These are phyloP conservation scores for Monoplex corrugatus DNA, from an alignment of 2,888 invertebrate species.

Conservation along the genomic window DNA sequence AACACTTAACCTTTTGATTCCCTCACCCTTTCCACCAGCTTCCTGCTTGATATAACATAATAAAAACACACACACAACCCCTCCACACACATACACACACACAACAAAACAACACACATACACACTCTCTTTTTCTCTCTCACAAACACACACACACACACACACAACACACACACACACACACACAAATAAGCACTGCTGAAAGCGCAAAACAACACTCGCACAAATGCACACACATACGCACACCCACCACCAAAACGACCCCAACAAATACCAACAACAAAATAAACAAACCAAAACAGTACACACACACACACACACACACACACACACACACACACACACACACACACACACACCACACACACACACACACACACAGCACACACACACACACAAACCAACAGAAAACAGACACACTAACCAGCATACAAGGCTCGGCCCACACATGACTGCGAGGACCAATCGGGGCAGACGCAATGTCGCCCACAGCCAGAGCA, in stretches of 20 bases:
- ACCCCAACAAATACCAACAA: neutral
- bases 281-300: neutral
- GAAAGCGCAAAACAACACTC: too few relatives aligned
- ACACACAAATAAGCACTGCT: too few relatives aligned
- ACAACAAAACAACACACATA: neutral
- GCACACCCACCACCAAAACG: neutral
- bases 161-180: too few relatives aligned
- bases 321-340: neutral
- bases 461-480: conserved; percentile 84
- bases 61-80: too few relatives aligned
- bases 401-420: neutral
- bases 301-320: neutral
- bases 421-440: conserved; percentile 89
- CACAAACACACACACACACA: too few relatives aligned
- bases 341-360: neutral
- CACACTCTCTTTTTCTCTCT: too few relatives aligned
- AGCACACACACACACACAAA: neutral
- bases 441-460: conserved; percentile 92
- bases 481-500: conserved; percentile 65
- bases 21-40: too few relatives aligned
- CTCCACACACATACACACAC: too few relatives aligned
- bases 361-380: neutral
- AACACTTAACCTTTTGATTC: too few relatives aligned
- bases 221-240: neutral
- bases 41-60: too few relatives aligned